Evolutionary conservation across 2,888 invertebrate genomes (phyloP), one percentile per base, ranked within the genome.

Genomic region (Dynastes maya): DNA sequence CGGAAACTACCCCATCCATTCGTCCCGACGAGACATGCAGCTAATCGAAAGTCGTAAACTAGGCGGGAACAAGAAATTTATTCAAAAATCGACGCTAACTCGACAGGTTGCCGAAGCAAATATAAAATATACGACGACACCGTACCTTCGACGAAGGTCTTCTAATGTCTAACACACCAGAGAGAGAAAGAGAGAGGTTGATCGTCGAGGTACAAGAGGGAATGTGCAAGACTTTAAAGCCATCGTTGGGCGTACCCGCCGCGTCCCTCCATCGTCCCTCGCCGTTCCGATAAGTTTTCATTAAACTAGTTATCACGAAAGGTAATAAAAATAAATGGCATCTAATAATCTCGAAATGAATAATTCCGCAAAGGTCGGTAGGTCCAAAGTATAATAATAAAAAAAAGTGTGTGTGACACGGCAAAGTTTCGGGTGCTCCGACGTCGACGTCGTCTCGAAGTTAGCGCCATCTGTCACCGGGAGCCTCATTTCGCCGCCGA

Each of bases 401-500:
- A 72, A 72, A 72, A 72, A 72, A 72, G 72, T 72, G 72, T 58
- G 85, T 84, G 85, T 83, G 84, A 86, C 85, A 85, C 84, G 84
- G 83, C 83, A 84, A 85, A 85, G 84, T 85, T 85, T 83, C 84
- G 82, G 82, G 83, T 81, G 45, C 45, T 45, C 11, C 45, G 45
- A 11, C 45, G 32, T 37, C 32, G 32, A 4, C 32, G 82, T 82
- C 81, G 83, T 83, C 83, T 83, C 45, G 45, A 82, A 84, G 85
- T 84, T 84, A 83, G 83, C 83, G 84, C 85, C 86, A 87, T 86
- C 86, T 87, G 86, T 87, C 86, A 86, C 84, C 84, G 83, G 83
- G 85, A 85, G 86, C 84, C 86, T 86, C 86, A 86, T 87, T 87
- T 86, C 86, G 83, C 84, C 83, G 84, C 82, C 45, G 45, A 8